These are phyloP conservation scores for Sebastes aleutianus DNA, from an alignment of 2,797 vertebrate genomes.

Conservation along the genomic window DNA sequence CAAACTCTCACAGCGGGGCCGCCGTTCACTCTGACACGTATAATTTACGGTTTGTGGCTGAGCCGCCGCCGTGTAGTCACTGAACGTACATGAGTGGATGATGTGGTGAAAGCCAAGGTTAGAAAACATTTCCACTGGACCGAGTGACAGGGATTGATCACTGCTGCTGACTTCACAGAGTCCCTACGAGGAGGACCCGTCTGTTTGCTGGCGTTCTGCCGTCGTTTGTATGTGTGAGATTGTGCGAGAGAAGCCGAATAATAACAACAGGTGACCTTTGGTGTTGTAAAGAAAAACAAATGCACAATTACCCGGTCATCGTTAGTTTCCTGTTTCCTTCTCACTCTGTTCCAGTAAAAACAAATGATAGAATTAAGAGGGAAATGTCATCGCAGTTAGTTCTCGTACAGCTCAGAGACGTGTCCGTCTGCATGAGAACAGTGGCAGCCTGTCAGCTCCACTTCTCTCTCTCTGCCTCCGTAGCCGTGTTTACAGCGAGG, in stretches of 20 bases:
- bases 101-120: not conserved
- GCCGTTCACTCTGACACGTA: not conserved
- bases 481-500: constrained; percentile 26
- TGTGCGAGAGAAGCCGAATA: not conserved
- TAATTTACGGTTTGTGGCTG: not conserved
- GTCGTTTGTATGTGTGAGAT: not conserved
- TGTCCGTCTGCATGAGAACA: constrained; percentile 4
- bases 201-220: not conserved
- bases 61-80: no score
- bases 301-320: not conserved
- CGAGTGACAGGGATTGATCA: not conserved
- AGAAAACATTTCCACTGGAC: not conserved
- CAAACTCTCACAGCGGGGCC: not conserved
- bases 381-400: not conserved
- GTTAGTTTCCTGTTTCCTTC: not conserved
- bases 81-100: not conserved
- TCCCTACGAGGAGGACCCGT: no score
- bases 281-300: not conserved
- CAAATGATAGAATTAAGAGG: not conserved
- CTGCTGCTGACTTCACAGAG: not conserved
- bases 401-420: not conserved
- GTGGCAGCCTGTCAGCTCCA: constrained; percentile 19
- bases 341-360: not conserved
- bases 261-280: not conserved
- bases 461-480: not conserved